phyloP scores from a whole-genome alignment of 1,140 invertebrate genomes.

The Panonychus citri region DNA sequence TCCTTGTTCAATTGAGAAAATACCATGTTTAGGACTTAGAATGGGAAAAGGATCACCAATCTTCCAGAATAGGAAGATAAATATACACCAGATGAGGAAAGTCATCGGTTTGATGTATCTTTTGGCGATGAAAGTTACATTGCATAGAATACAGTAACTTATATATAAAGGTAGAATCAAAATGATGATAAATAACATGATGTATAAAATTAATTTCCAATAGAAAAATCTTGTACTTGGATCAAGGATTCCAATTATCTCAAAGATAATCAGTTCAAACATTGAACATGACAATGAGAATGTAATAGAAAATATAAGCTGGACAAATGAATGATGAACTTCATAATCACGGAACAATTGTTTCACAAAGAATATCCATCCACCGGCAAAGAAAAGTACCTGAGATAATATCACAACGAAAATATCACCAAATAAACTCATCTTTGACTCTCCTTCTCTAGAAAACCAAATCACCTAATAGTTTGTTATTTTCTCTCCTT shows the following conservation, averaged over 20 bases:
- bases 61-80: slow-evolving; percentile 95
- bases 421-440: neutral
- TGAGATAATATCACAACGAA: slow-evolving; percentile 4
- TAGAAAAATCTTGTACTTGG: slow-evolving; percentile 78
- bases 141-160: slow-evolving; percentile 76
- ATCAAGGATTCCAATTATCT: slow-evolving; percentile 83
- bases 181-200: slow-evolving; percentile 79
- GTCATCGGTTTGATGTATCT: slow-evolving; percentile 56
- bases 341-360: slow-evolving; percentile 96
- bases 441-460: neutral
- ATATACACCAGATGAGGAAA: slow-evolving; percentile 60
- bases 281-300: slow-evolving; percentile 95
- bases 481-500: too few species aligned
- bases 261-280: slow-evolving; percentile 99
- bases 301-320: slow-evolving; percentile 86
- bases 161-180: slow-evolving; percentile 93
- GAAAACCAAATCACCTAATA: too few species aligned
- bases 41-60: slow-evolving; percentile 97
- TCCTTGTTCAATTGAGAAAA: slow-evolving; percentile 76
- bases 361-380: slow-evolving; percentile 97
- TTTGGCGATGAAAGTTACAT: slow-evolving; percentile 52
- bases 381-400: slow-evolving; percentile 68
- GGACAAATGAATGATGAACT: slow-evolving; percentile 75
- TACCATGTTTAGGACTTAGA: slow-evolving; percentile 67
- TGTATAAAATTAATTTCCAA: slow-evolving; percentile 78